Conservation (phyloP, 1,140 invertebrate species). For the Copidosoma floridanum region DNA sequence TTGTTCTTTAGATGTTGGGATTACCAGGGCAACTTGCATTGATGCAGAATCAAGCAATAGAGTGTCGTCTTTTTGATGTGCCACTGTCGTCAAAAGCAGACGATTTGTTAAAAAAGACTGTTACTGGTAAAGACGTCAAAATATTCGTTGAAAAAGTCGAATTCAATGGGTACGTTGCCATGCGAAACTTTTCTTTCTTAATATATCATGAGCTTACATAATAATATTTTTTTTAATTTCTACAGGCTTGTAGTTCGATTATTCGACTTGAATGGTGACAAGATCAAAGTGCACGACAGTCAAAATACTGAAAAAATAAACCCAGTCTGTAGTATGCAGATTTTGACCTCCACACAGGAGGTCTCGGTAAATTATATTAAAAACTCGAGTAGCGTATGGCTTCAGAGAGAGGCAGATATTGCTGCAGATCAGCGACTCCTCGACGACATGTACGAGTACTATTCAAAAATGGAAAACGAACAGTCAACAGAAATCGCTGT, state of each 20-base stretch:
- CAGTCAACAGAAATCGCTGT: slow-evolving; percentile 40
- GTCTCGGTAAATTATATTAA: slow-evolving; percentile 57
- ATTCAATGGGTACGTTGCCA: slow-evolving; percentile 58
- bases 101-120: slow-evolving; percentile 33
- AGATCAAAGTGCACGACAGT: slow-evolving; percentile 57
- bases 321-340: slow-evolving; percentile 59
- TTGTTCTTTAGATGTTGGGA: slow-evolving; percentile 52
- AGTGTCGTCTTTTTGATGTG: slow-evolving; percentile 48
- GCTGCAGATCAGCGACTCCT: slow-evolving; percentile 53
- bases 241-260: slow-evolving; percentile 62
- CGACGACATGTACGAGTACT: slow-evolving; percentile 60
- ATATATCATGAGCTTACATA: too few species aligned
- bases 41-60: slow-evolving; percentile 60
- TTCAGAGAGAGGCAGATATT: slow-evolving; percentile 58
- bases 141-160: slow-evolving; percentile 61
- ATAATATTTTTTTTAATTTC: slow-evolving; percentile 37
- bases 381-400: slow-evolving; percentile 59
- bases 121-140: slow-evolving; percentile 50
- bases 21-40: slow-evolving; percentile 56
- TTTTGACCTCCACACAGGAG: slow-evolving; percentile 56
- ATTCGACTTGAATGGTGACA: slow-evolving; percentile 59
- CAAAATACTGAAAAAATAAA: slow-evolving; percentile 55
- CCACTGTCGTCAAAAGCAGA: slow-evolving; percentile 25
- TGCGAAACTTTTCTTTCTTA: too few species aligned
- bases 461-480: slow-evolving; percentile 50